These are phyloP conservation scores for Dryocosmus kuriphilus DNA, from an alignment of 2,888 invertebrate species.

Conservation along the genomic window DNA sequence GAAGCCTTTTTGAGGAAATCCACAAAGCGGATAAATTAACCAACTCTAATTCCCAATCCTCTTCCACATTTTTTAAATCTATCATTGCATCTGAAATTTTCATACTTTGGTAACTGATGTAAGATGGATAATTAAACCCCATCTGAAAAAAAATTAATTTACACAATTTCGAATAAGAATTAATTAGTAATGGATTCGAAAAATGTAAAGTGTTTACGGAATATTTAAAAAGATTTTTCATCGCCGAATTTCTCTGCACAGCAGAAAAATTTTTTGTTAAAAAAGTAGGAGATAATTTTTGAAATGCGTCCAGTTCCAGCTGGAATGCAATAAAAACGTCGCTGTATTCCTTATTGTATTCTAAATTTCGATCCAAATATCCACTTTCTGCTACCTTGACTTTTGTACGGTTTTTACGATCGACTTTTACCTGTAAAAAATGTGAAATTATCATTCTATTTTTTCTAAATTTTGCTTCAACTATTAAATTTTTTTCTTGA, in stretches of 20 bases:
- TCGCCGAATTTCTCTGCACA: slow-evolving; percentile 61
- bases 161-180: too few species aligned
- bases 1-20: slow-evolving; percentile 66
- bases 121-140: slow-evolving; percentile 59
- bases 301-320: slow-evolving; percentile 52
- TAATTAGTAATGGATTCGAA: too few species aligned
- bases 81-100: slow-evolving; percentile 66
- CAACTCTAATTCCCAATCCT: slow-evolving; percentile 59
- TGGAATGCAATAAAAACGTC: slow-evolving; percentile 55
- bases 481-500: not conserved
- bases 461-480: too few species aligned
- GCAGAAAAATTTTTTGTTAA: slow-evolving; percentile 52
- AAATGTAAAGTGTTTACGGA: not conserved
- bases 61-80: slow-evolving; percentile 45
- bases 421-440: too few species aligned
- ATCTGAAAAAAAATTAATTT: slow-evolving; percentile 52
- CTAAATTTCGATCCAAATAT: slow-evolving; percentile 33
- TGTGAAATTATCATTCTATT: too few species aligned
- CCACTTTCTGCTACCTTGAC: too few species aligned
- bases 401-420: too few species aligned
- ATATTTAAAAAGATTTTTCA: slow-evolving; percentile 44
- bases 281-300: slow-evolving; percentile 52
- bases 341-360: slow-evolving; percentile 54
- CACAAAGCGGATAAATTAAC: slow-evolving; percentile 64
- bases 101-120: slow-evolving; percentile 64